Base-by-base conservation (phyloP, 1,140 invertebrate species). In the Sitophilus oryzae region DNA sequence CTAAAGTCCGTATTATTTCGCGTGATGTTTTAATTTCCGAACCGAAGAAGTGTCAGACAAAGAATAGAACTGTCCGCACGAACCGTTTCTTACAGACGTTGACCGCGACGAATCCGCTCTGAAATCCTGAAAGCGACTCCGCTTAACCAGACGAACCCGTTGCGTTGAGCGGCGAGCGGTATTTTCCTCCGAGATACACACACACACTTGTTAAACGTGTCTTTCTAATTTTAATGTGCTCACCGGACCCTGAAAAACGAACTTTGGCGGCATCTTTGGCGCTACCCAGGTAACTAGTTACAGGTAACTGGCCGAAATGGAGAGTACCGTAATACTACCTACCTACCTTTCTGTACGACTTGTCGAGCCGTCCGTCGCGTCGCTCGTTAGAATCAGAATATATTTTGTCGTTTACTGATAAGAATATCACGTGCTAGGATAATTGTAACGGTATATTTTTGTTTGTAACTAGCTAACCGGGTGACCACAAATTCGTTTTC, bases 161-260 rank as follows among this genome's bases (percentile, higher is more conserved):
- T 35, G 25, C 30, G 10, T 19, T 22, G 43, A 43, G 21, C 20
- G 11, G 38, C 35, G 40, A 19, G 2, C 10, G 18, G 10, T n/a
- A n/a, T n/a, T n/a, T n/a, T n/a, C n/a, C n/a, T n/a, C n/a, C n/a
- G n/a, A n/a, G 15, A 30, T 25, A 46, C 21, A 46, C 47, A 40
- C 40, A 35, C 42, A 38, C 34, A 20, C 43, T 40, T 40, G 43
- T 35, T 47, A 37, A 40, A 46, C 43, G 52, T 23, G 22, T 54
- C 43, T 54, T 54, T 54, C 52, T 54, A 54, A 54, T 47, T 54
- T 54, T 54, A 54, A 54, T 47, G 36, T 43, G 43, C 52, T 15
- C 30, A 36, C 14, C 3, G 14, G n/a, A 44, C 11, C 10, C n/a
- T 44, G 22, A 35, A 44, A 54, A 46, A 40, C 37, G 23, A 30